Evolutionary conservation across 2,888 invertebrate genomes (phyloP).

Genomic region (Scelioninae gen. 2): DNA sequence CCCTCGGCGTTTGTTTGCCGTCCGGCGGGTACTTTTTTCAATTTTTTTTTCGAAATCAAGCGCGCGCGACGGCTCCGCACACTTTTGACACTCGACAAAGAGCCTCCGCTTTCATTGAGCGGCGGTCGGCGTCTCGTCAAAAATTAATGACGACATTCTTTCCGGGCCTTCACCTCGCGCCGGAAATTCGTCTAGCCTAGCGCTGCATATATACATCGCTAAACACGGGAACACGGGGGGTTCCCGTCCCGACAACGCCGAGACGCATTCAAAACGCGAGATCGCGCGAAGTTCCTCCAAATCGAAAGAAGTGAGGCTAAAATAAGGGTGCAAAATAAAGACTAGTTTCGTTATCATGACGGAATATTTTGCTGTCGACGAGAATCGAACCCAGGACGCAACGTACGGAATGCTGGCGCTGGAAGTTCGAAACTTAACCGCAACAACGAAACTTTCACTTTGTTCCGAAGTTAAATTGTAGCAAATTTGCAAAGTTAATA

Average conservation of each 20-base stretch:
- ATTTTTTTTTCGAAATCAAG: constrained; percentile 20
- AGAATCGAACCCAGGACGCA: no score
- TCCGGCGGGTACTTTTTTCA: constrained; percentile 1
- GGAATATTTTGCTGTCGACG: no score
- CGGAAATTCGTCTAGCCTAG: constrained; percentile 46
- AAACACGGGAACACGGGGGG: constrained; percentile 9
- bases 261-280: constrained; percentile 5
- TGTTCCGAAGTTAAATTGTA: no score
- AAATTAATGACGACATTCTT: constrained; percentile 55
- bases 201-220: constrained; percentile 7
- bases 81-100: constrained; percentile 46
- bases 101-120: constrained; percentile 40
- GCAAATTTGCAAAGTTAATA: no score
- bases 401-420: no score
- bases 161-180: constrained; percentile 48
- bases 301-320: no score
- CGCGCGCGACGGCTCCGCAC: constrained; percentile 15
- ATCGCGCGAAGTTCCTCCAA: no score
- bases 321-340: no score
- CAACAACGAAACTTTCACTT: no score
- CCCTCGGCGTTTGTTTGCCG: constrained; percentile 31
- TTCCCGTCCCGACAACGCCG: constrained; percentile 23
- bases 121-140: constrained; percentile 46
- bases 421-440: no score
- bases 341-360: no score